Evolutionary conservation across 2,888 invertebrate species (phyloP).

Genomic region (Tetheella fluctuosa): DNA sequence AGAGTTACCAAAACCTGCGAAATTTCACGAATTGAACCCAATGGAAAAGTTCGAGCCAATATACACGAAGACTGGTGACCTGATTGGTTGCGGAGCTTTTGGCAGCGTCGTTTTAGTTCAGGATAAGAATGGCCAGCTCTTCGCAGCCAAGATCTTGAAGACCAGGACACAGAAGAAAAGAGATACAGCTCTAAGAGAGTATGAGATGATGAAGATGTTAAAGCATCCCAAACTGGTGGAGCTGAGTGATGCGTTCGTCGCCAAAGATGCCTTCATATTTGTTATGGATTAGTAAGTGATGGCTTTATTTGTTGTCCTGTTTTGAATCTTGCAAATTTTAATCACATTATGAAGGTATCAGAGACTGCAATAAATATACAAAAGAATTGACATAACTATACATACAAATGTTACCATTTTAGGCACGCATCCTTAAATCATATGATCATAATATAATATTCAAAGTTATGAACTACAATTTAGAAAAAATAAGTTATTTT

Average conservation of each 20-base stretch:
- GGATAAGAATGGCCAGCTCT: constrained; percentile 70
- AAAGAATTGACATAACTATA: too few species aligned
- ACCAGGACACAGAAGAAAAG: constrained; percentile 89
- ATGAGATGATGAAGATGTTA: constrained; percentile 93
- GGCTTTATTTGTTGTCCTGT: constrained; percentile 2
- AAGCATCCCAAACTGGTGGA: constrained; percentile 93
- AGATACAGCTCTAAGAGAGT: constrained; percentile 91
- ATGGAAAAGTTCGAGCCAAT: constrained; percentile 13
- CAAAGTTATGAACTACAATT: too few species aligned
- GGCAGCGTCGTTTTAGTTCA: constrained; percentile 40
- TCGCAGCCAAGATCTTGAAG: constrained; percentile 93
- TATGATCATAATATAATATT: too few species aligned
- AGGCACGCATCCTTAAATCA: too few species aligned
- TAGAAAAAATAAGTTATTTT: too few species aligned
- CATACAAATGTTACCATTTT: too few species aligned
- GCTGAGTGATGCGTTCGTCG: constrained; percentile 42
- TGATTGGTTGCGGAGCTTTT: constrained; percentile 44
- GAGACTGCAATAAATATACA: too few species aligned
- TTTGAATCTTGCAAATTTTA: too few species aligned
- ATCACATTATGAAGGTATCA: too few species aligned
- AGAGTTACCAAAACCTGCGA: neutral
- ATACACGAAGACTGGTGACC: constrained; percentile 25
- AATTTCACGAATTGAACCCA: neutral
- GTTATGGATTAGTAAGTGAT: constrained; percentile 95
- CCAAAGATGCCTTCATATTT: constrained; percentile 87